Evolutionary conservation across 2,888 invertebrate genomes (phyloP), one percentile per base, ranked within the genome.

Genomic region (Ennomos fuscantarius): DNA sequence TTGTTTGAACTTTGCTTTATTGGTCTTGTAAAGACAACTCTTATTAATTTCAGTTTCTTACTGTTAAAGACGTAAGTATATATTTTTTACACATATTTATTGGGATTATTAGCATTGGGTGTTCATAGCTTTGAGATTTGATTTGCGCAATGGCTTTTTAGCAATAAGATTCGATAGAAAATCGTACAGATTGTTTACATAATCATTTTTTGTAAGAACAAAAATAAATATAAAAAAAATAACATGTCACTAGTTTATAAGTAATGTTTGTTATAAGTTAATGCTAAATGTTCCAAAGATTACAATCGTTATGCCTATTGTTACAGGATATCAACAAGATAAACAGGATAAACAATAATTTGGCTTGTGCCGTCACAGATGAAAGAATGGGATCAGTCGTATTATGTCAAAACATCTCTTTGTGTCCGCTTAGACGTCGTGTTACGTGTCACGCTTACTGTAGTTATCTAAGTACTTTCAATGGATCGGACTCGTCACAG

Each of bases 351-450:
- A 78, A 82, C 81, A 85, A 83, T 81, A 70, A 79, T 74, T 77
- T 71, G 62, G 13, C 31, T 76, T 74, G 74, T 72, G 64, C 74
- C 65, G 68, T 72, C 77, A 77, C 75, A 74, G 76, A 76, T 69
- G 74, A 73, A 79, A 83, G 79, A 82, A 84, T 75, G 65, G 74
- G 74, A 76, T 81, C 68, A 76, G 78, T 76, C 75, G 81, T 76
- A 86, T 87, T 89, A 88, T 85, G 86, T 84, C 84, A 84, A 85
- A 84, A 82, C 74, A 72, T 72, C 78, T 82, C 84, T 84, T 87
- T 88, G 86, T 87, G 79, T 76, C 74, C 69, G 73, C 68, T 74
- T 45, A 54, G 52, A 24, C 24, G 24, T 24, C 24, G 24, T 24
- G 24, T 24, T 24, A 61, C 69, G 75, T 24, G 24, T 24, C 24